Evolutionary conservation across 2,888 invertebrate species (phyloP).

Genomic region (Pseudococcus longispinus): DNA sequence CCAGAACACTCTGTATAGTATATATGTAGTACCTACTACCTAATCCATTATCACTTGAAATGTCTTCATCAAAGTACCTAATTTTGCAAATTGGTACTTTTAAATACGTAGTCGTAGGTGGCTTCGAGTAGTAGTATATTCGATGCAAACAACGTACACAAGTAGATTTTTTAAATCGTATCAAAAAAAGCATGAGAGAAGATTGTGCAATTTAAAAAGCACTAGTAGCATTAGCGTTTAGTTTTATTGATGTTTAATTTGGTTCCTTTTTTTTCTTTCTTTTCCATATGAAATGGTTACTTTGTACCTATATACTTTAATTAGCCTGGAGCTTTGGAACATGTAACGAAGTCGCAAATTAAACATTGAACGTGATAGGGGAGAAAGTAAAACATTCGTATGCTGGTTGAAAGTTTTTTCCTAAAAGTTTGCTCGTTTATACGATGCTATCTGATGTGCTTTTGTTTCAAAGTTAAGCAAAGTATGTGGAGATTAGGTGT

Average conservation of each 20-base stretch:
- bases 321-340: constrained; percentile 10
- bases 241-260: constrained; percentile 7
- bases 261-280: not conserved
- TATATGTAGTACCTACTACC: not conserved
- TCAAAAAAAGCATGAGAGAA: not conserved
- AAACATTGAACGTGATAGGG: constrained; percentile 21
- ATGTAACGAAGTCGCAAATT: constrained; percentile 19
- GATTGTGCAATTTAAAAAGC: not conserved
- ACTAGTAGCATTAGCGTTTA: not conserved
- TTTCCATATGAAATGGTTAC: not conserved
- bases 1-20: too few relatives aligned
- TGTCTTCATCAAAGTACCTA: not conserved
- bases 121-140: not conserved
- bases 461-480: constrained; percentile 12
- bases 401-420: constrained; percentile 25
- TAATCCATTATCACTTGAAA: not conserved
- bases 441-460: constrained; percentile 14
- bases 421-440: constrained; percentile 11
- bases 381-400: constrained; percentile 26
- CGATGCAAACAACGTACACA: not conserved
- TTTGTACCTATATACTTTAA: constrained; percentile 6
- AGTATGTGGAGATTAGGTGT: constrained; percentile 24
- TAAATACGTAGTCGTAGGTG: too few relatives aligned
- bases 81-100: not conserved
- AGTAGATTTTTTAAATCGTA: not conserved